Base-by-base conservation (phyloP, 2,797 vertebrate genomes). In the Synanceia verrucosa region DNA sequence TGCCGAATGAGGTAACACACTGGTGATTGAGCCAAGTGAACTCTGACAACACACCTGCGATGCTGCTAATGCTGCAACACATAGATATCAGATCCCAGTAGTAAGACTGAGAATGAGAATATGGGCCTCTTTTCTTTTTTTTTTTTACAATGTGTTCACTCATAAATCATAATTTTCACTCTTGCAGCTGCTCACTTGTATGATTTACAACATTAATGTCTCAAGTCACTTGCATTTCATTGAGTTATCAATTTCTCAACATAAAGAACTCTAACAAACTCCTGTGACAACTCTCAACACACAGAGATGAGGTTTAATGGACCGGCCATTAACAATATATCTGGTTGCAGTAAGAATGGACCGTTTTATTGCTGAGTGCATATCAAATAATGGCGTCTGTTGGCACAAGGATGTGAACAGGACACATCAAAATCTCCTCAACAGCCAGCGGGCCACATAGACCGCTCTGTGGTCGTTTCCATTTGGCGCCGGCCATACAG, bases 241-340 rank as follows among this genome's bases (percentile, higher is more conserved):
- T 78, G 79, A 88, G 81, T 91, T 89, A 87, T 93, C 91, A 89
- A 85, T 93, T 91, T 91, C 88, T 91, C 76, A 13, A 57, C 72
- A 61, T 73, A 68, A 86, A 73, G 83, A 69, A 76, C 73, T 86
- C 80, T 62, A 81, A 83, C 85, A 86, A 91, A 89, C 76, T 80
- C 56, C 62, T 70, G 65, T 80, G 86, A 87, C 82, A 81, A 77
- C 73, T 88, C 77, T 73, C 76, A 85, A 82, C 74, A 65, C 81
- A 79, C 66, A 70, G 58, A 63, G 66, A 68, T 68, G 87, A 81
- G 74, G 77, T 86, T 89, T 86, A 82, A 74, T 83, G 85, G 63
- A 82, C 65, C 50, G 79, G 75, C 83, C 84, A 72, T 94, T 92
- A 93, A 94, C 90, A 93, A 92, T 92, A 89, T 93, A 93, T 94